A percentile compares a stretch with the other conserved stretches of the same genome.
These are phyloP conservation scores for Petroica traversi DNA, from an alignment of 2,113 vertebrate genomes.

Conservation along the genomic window DNA sequence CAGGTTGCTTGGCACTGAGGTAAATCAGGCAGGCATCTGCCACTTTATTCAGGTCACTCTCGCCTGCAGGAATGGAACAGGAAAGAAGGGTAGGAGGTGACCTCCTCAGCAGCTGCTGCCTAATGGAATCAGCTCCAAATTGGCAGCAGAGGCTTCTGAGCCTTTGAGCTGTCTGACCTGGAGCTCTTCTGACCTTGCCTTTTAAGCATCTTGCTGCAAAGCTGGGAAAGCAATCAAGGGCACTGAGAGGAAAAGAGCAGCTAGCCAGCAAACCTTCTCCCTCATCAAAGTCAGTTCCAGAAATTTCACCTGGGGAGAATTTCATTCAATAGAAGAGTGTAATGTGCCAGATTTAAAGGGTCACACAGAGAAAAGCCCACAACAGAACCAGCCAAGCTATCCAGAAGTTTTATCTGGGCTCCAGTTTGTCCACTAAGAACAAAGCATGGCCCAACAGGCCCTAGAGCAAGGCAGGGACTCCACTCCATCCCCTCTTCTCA, in stretches of 20 bases:
- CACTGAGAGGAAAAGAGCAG: not conserved
- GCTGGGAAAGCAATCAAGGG: constrained; percentile 31
- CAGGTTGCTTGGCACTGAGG: constrained; percentile 90
- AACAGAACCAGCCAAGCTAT: not conserved
- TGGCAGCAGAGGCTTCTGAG: constrained; percentile 29
- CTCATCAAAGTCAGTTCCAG: not conserved
- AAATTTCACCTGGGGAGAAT: not conserved
- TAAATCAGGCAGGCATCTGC: constrained; percentile 86
- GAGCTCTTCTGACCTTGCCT: constrained; percentile 29
- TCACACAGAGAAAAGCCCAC: not conserved
- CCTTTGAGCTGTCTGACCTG: constrained; percentile 7
- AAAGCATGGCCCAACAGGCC: not conserved
- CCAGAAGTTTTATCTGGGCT: not conserved
- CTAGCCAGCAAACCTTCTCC: not conserved
- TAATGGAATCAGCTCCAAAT: not conserved
- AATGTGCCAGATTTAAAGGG: not conserved
- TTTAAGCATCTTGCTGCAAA: constrained; percentile 9
- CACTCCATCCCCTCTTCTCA: rapidly evolving
- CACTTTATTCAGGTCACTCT: constrained; percentile 86
- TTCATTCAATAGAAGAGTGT: not conserved
- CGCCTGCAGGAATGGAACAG: constrained; percentile 76
- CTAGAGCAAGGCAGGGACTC: not conserved
- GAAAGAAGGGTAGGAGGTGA: constrained; percentile 43
- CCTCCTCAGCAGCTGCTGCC: not conserved
- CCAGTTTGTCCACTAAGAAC: not conserved